A percentile compares a stretch with the other conserved stretches of the same genome.
Evolutionary conservation across 2,113 vertebrate species (phyloP).

Genomic region (Microcebus lehilahytsara): DNA sequence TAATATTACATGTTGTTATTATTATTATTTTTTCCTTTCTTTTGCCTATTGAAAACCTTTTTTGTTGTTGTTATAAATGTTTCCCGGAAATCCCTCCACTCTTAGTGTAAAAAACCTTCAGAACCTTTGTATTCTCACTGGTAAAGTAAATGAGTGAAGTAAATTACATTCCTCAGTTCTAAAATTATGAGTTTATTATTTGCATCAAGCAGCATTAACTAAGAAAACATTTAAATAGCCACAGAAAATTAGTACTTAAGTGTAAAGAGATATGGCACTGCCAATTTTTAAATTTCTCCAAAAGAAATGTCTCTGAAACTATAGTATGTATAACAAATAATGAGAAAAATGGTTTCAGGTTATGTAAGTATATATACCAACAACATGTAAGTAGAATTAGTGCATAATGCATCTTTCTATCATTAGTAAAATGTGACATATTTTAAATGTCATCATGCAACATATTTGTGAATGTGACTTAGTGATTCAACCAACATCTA

Average conservation of each 20-base stretch:
- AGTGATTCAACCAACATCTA: not conserved
- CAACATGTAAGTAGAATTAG: not conserved
- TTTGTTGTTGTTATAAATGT: not conserved
- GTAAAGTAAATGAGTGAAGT: not conserved
- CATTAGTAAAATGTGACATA: not conserved
- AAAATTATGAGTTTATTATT: not conserved
- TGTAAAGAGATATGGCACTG: not conserved
- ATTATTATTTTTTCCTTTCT: not conserved
- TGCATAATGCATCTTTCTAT: not conserved
- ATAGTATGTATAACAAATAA: not conserved
- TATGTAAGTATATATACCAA: not conserved
- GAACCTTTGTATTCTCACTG: not conserved
- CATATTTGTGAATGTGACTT: not conserved
- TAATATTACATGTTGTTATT: not conserved
- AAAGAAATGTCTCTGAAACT: not conserved
- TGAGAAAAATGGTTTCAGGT: not conserved
- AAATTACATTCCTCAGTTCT: not conserved
- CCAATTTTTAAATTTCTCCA: not conserved
- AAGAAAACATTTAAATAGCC: not conserved
- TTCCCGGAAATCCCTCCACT: not conserved
- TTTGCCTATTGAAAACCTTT: not conserved
- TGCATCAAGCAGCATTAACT: not conserved
- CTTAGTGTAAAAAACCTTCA: not conserved
- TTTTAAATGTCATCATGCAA: not conserved
- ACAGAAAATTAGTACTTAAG: not conserved